Evolutionary conservation across 2,113 vertebrate genomes (phyloP).

Genomic region (Paradisaea rubra): DNA sequence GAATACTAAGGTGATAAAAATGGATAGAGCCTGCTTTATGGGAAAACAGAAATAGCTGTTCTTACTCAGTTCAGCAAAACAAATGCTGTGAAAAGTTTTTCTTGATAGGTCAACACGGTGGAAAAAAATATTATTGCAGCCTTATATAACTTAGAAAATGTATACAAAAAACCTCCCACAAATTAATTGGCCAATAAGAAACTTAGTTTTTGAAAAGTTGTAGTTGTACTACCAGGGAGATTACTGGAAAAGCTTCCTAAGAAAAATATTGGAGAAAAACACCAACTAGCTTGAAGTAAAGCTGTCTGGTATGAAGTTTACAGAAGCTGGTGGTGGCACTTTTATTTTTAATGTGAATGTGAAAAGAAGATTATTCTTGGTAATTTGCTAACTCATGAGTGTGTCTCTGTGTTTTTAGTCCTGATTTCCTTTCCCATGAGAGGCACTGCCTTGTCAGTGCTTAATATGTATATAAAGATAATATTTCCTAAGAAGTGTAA

Average conservation of each 20-base stretch:
- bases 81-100: not conserved
- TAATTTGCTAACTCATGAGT: not conserved
- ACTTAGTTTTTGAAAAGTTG: not conserved
- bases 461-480: not conserved
- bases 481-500: not conserved
- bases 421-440: not conserved
- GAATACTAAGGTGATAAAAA: not conserved
- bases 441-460: not conserved
- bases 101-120: not conserved
- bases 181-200: not conserved
- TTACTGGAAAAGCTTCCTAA: not conserved
- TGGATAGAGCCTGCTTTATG: not conserved
- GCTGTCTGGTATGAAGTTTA: not conserved
- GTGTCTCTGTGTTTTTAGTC: not conserved
- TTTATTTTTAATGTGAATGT: not conserved
- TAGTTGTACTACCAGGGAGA: not conserved
- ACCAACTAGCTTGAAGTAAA: not conserved
- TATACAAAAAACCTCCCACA: no score
- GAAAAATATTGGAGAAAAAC: not conserved
- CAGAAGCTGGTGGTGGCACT: not conserved
- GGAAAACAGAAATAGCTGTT: not conserved
- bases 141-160: not conserved
- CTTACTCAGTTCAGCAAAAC: not conserved
- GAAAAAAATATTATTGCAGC: not conserved
- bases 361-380: not conserved